Conservation (phyloP, 2,113 vertebrate species). For the Lasiurus borealis region DNA sequence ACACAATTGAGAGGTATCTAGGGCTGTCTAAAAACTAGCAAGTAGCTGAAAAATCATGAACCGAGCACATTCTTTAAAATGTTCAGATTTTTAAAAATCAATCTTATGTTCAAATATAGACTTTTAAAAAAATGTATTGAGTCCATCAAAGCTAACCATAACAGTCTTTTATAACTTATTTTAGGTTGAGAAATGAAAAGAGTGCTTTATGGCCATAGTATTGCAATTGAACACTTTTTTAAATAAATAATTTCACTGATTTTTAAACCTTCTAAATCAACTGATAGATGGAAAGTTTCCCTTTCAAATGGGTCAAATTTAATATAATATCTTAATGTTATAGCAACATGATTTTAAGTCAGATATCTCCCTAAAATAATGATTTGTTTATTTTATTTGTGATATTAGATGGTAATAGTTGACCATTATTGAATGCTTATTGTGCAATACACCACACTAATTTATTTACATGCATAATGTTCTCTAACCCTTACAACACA, state of each 20-base stretch:
- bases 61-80: not conserved
- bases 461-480: not conserved
- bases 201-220: not conserved
- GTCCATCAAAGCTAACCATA: not conserved
- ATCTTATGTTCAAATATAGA: not conserved
- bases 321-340: not conserved
- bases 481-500: not conserved
- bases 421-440: not conserved
- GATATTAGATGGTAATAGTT: not conserved
- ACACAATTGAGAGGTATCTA: not conserved
- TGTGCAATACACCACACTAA: not conserved
- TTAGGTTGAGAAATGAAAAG: not conserved
- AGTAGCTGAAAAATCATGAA: not conserved
- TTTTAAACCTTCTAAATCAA: slow-evolving; percentile 26
- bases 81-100: not conserved
- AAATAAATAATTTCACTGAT: not conserved
- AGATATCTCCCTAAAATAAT: not conserved
- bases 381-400: not conserved
- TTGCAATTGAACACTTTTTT: not conserved
- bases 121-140: not conserved
- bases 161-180: not conserved
- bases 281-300: not conserved
- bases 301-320: not conserved
- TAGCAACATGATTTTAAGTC: not conserved
- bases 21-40: not conserved